These are phyloP conservation scores for Sphaeridia pumilis DNA, from an alignment of 2,888 invertebrate species.

Conservation along the genomic window DNA sequence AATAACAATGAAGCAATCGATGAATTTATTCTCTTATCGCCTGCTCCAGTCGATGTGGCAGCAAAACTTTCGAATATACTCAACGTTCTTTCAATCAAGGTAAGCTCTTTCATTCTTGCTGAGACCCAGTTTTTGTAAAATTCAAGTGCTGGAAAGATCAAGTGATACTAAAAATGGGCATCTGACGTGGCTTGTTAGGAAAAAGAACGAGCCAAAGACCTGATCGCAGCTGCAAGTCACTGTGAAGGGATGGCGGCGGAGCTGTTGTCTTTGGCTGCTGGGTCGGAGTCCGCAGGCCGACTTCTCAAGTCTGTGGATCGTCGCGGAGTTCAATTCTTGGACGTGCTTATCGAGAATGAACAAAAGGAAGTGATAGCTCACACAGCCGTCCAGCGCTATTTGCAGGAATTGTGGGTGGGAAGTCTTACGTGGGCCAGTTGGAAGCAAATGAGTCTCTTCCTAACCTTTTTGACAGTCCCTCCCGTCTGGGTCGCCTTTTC, in stretches of 20 bases:
- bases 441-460: conserved; percentile 84
- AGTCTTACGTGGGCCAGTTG: conserved; percentile 92
- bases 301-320: conserved; percentile 91
- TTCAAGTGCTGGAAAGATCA: too few relatives aligned
- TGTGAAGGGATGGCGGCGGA: conserved; percentile 98
- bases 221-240: conserved; percentile 87
- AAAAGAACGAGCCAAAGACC: conserved; percentile 94
- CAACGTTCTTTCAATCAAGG: conserved; percentile 71
- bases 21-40: conserved; percentile 95
- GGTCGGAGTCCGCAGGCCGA: conserved; percentile 85
- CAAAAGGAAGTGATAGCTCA: conserved; percentile 90
- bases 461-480: conserved; percentile 84
- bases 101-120: conserved; percentile 17
- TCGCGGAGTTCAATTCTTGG: conserved; percentile 85
- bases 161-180: too few relatives aligned
- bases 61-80: conserved; percentile 92
- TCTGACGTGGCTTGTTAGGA: conserved; percentile 48
- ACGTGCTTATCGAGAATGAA: conserved; percentile 95
- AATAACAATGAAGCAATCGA: conserved; percentile 91
- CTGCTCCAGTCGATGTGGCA: conserved; percentile 97
- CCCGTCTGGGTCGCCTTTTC: conserved; percentile 94
- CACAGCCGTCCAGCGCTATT: conserved; percentile 91
- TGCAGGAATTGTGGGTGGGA: conserved; percentile 96
- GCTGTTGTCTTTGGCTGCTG: conserved; percentile 80
- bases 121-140: too few relatives aligned